phyloP scores from a whole-genome alignment of 2,797 vertebrate genomes.

The Fringilla coelebs region DNA sequence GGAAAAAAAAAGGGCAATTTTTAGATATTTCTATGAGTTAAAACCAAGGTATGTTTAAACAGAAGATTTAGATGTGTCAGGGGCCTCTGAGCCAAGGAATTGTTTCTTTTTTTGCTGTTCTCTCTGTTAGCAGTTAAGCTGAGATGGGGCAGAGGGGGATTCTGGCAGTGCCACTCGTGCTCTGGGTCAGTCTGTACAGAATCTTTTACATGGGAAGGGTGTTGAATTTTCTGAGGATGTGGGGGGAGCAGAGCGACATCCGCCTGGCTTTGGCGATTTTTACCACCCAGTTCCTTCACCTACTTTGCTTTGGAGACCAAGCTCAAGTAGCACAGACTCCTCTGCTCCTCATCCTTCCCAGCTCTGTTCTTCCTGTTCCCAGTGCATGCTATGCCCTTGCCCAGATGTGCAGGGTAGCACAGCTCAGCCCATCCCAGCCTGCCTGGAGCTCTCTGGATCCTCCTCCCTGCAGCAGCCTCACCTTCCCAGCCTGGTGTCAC shows the following conservation, averaged over 20 bases:
- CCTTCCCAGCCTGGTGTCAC: not conserved
- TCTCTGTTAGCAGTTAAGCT: not conserved
- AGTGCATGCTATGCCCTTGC: not conserved
- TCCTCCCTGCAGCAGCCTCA: not conserved
- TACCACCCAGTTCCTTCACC: not conserved
- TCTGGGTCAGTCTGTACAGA: constrained; percentile 9
- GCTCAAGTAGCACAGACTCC: not conserved
- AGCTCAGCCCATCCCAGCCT: not conserved
- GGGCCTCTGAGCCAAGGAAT: constrained; percentile 2
- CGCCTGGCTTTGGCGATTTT: not conserved
- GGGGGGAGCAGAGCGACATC: not conserved
- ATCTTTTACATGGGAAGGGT: not conserved
- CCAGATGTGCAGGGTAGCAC: not conserved
- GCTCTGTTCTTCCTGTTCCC: not conserved
- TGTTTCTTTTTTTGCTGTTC: constrained; percentile 21
- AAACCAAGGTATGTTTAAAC: constrained; percentile 32
- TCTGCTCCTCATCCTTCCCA: constrained; percentile 28
- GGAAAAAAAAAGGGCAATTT: not conserved
- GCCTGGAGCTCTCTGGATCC: not conserved
- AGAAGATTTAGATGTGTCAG: constrained; percentile 19
- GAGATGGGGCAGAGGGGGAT: not conserved
- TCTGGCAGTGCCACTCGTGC: not conserved
- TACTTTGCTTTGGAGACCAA: not conserved
- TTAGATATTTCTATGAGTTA: constrained; percentile 34
- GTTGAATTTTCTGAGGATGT: constrained; percentile 24